A percentile compares a stretch with the other conserved stretches of the same genome.
Conservation (phyloP, 2,888 invertebrate species). For the Ceraclea dissimilis region DNA sequence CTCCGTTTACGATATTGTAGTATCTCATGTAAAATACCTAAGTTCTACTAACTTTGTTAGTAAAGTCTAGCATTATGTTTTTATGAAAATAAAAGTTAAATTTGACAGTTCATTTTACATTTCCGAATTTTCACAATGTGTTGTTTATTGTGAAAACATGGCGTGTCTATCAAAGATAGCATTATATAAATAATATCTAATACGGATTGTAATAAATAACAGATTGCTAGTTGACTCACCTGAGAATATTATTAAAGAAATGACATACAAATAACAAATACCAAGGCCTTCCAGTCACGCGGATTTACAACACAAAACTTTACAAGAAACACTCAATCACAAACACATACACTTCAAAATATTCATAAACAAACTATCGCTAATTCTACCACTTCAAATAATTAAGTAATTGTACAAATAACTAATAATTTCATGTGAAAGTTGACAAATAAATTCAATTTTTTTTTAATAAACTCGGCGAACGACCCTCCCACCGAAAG, state of each 20-base stretch:
- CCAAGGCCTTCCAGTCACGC: conserved; percentile 12
- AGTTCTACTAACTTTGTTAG: too few relatives aligned
- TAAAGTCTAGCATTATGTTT: too few relatives aligned
- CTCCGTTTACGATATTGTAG: too few relatives aligned
- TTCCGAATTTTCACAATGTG: too few relatives aligned
- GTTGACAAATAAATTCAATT: conserved; percentile 10
- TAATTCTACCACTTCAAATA: not conserved
- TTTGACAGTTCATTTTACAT: too few relatives aligned
- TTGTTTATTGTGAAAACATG: too few relatives aligned
- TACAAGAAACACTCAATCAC: conserved; percentile 7
- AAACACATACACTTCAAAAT: not conserved
- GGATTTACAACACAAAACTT: conserved; percentile 11
- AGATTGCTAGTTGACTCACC: conserved; percentile 8
- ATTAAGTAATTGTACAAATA: not conserved
- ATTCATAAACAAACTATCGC: not conserved
- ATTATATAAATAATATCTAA: too few relatives aligned
- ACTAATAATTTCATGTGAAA: conserved; percentile 9
- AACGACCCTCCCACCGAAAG: conserved; percentile 1
- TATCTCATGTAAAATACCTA: too few relatives aligned
- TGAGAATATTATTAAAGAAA: conserved; percentile 7
- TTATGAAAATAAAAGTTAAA: too few relatives aligned
- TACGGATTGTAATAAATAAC: too few relatives aligned
- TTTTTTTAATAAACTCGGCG: not conserved
- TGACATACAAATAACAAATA: conserved; percentile 5
- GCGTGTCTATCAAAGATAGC: too few relatives aligned